Base-by-base conservation (phyloP, 2,113 vertebrate genomes). In the Limanda limanda region DNA sequence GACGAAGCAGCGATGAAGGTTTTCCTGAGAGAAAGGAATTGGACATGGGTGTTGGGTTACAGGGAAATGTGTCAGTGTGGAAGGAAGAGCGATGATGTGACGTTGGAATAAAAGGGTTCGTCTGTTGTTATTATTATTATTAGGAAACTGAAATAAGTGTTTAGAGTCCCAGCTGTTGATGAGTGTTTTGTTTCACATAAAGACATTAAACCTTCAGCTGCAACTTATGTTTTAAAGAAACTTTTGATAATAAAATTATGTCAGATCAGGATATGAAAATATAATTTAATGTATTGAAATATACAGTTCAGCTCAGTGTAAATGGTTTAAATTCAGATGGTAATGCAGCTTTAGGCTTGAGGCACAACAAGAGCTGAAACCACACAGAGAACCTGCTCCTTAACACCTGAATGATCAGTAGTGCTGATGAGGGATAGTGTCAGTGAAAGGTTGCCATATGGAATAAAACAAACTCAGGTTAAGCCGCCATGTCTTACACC, bases 401-500 rank as follows among this genome's bases (percentile, higher is more conserved):
- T 9, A 56, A 35, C 57, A 55, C 21, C 47, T 54, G 21, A 13
- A 18, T 82, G 66, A 27, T 89, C 73, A 78, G 82, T 31, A 8
- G 47, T 45, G 40, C 12, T 66, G 63, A 62, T 84, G 79, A 88
- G 37, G 37, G 61, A 59, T 20, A 71, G 40, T 55, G 31, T 57
- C 23, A 21, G 59, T 9, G 35, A 75, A 90, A 90, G 89, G 80
- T 86, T 81, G 55, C 55, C n/a, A n/a, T 56, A 60, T 80, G 89
- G 82, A 92, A 92, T 88, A 79, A 76, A 76, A 73, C 55, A 76
- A 83, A 62, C 48, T 63, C n/a, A 74, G 54, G 71, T 59, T 86
- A 93, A 94, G 81, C 89, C 76, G 62, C 90, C 89, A 11, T 85
- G 76, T 79, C 92, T 90, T 92, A 95, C 88, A 71, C 25, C 52